Evolutionary conservation across 2,797 vertebrate species (phyloP).

Genomic region (Sebastes itinus): DNA sequence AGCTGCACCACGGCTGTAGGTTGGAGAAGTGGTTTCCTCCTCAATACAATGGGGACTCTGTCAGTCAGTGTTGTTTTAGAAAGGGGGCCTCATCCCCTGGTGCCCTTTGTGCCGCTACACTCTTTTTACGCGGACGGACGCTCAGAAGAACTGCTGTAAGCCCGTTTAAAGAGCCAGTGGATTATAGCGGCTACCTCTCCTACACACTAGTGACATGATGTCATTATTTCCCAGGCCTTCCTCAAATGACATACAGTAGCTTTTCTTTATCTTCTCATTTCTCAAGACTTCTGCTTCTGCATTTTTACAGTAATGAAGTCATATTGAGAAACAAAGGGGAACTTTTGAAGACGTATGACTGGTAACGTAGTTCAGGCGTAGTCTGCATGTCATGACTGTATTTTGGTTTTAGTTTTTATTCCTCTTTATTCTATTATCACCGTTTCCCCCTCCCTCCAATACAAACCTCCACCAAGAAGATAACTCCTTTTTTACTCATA

Average conservation of each 20-base stretch:
- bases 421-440: conserved; percentile 18
- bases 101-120: conserved; percentile 71
- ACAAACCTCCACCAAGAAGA: not conserved
- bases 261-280: not conserved
- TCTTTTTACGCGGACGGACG: conserved; percentile 30
- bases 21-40: conserved; percentile 78
- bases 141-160: conserved; percentile 36
- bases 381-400: not conserved
- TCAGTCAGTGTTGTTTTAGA: conserved; percentile 83
- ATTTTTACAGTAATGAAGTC: conserved; percentile 22
- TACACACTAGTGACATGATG: not conserved
- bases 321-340: not conserved
- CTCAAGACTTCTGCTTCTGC: conserved; percentile 8
- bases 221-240: conserved; percentile 13
- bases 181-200: conserved; percentile 8
- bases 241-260: not conserved
- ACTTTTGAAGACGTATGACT: not conserved
- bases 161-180: conserved; percentile 33
- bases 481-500: not conserved
- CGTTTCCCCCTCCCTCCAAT: not conserved
- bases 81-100: conserved; percentile 75
- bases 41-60: conserved; percentile 80
- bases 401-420: conserved; percentile 38
- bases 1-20: conserved; percentile 71
- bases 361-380: not conserved